Conservation (phyloP, 2,888 invertebrate genomes). For the Pediacus dermestoides region DNA sequence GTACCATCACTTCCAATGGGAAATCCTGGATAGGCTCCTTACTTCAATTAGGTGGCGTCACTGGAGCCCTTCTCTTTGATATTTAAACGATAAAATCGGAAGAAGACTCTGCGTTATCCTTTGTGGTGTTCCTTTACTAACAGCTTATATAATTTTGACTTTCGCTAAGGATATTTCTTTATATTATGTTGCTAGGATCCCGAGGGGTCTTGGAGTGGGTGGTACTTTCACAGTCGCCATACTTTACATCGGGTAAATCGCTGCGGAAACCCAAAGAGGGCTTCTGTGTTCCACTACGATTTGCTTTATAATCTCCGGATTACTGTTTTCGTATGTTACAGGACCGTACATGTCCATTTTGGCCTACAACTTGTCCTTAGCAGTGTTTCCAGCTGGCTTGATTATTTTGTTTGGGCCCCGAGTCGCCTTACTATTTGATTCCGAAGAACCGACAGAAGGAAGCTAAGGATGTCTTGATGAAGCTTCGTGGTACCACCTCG, state of each 20-base stretch:
- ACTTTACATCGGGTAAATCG: slow-evolving; percentile 82
- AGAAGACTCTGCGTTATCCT: slow-evolving; percentile 65
- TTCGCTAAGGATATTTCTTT: slow-evolving; percentile 27
- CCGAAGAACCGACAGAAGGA: slow-evolving; percentile 56
- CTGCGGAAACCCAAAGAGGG: slow-evolving; percentile 72
- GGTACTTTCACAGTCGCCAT: slow-evolving; percentile 71
- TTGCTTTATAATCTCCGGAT: slow-evolving; percentile 65
- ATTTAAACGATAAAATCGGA: slow-evolving; percentile 61
- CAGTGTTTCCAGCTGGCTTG: slow-evolving; percentile 53
- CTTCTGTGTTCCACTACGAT: slow-evolving; percentile 65
- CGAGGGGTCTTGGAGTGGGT: slow-evolving; percentile 64
- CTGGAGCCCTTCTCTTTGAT: slow-evolving; percentile 66
- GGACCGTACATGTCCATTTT: slow-evolving; percentile 69
- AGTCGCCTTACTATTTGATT: slow-evolving; percentile 70
- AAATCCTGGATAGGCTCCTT: slow-evolving; percentile 54
- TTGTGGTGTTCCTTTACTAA: slow-evolving; percentile 31
- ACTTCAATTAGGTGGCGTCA: slow-evolving; percentile 50
- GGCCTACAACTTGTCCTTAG: slow-evolving; percentile 54
- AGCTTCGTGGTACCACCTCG: slow-evolving; percentile 48
- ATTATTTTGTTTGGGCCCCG: slow-evolving; percentile 62
- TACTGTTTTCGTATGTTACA: slow-evolving; percentile 63
- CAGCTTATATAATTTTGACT: slow-evolving; percentile 29
- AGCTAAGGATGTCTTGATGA: slow-evolving; percentile 63
- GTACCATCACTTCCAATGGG: slow-evolving; percentile 42
- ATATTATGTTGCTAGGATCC: slow-evolving; percentile 47